Percentiles rank a stretch among this genome's conserved stretches.
These are phyloP conservation scores for Agelas oroides DNA, from an alignment of 37 sponge, comb jelly and placozoan species.

Conservation along the genomic window DNA sequence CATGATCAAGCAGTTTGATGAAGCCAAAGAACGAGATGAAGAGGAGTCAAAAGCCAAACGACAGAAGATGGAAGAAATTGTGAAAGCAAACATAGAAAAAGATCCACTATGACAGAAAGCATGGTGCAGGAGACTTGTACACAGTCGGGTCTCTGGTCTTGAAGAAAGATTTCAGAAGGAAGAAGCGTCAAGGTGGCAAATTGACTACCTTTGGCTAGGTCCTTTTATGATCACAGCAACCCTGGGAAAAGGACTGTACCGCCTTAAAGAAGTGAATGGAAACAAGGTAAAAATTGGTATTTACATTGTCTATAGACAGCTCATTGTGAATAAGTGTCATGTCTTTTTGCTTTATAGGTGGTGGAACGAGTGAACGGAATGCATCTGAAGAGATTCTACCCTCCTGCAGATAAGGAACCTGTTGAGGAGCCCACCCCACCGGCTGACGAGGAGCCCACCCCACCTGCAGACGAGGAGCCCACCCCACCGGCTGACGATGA, in stretches of 20 bases:
- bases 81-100: conserved; percentile 42
- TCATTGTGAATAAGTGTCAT: too few species aligned
- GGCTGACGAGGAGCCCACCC: too few species aligned
- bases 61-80: background rate
- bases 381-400: too few species aligned
- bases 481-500: too few species aligned
- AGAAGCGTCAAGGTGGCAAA: conserved; percentile 50
- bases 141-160: conserved; percentile 42
- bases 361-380: too few species aligned
- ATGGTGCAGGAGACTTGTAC: background rate
- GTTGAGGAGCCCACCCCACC: too few species aligned
- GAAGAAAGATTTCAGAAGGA: conserved; percentile 50
- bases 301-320: background rate
- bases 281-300: too few species aligned
- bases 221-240: background rate
- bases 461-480: too few species aligned
- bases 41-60: background rate
- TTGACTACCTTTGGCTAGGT: conserved; percentile 42
- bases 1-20: background rate
- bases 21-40: background rate
- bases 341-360: too few species aligned
- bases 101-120: conserved; percentile 42
- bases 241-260: conserved; percentile 6
- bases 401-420: too few species aligned
- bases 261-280: background rate